phyloP scores from a whole-genome alignment of 2,888 invertebrate genomes.

The Tipula unca region DNA sequence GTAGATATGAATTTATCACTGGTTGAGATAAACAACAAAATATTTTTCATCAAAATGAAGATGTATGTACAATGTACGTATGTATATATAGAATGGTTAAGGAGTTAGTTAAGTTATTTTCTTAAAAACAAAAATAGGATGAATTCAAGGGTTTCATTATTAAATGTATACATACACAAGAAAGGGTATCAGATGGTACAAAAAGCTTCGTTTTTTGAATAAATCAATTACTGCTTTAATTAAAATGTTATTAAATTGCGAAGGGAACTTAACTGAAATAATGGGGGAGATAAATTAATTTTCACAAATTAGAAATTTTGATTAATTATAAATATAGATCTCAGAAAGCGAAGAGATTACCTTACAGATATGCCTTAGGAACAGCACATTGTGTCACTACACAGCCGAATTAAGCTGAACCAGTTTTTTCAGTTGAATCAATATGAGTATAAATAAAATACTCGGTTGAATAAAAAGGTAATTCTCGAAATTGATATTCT shows the following conservation, averaged over 20 bases:
- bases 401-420: no score
- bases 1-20: background rate
- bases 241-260: background rate
- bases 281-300: background rate
- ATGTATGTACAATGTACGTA: no score
- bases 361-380: no score
- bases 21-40: background rate
- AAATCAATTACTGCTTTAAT: background rate
- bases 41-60: background rate
- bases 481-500: no score
- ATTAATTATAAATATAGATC: background rate
- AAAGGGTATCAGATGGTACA: background rate
- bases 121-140: background rate
- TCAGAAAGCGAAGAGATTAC: background rate
- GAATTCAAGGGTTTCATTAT: background rate
- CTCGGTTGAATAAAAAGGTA: no score
- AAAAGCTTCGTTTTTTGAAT: background rate
- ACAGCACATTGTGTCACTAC: no score
- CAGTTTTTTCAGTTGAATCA: no score
- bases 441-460: no score
- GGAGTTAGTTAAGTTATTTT: background rate
- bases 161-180: background rate
- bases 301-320: background rate
- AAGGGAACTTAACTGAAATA: background rate
- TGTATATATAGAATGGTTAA: background rate